Percentiles rank a stretch among this genome's conserved stretches.
phyloP scores from a whole-genome alignment of 2,888 invertebrate species.

The Acrobeloides nanus region DNA sequence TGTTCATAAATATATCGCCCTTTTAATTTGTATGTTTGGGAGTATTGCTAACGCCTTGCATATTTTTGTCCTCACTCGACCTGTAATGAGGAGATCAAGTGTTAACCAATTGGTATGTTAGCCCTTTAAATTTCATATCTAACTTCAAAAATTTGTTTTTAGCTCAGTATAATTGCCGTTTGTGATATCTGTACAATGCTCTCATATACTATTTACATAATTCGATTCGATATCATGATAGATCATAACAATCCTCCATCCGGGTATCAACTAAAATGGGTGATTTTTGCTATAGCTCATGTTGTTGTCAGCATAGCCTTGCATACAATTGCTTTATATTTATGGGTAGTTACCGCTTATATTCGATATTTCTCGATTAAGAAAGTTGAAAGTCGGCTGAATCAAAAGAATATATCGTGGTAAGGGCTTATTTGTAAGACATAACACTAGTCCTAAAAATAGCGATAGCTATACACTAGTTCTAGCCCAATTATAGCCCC shows the following conservation, averaged over 20 bases:
- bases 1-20: slow-evolving; percentile 27
- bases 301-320: slow-evolving; percentile 45
- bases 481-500: no score
- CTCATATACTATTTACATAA: slow-evolving; percentile 36
- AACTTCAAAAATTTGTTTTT: not conserved
- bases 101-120: slow-evolving; percentile 36
- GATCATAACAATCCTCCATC: slow-evolving; percentile 24
- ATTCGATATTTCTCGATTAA: no score
- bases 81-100: slow-evolving; percentile 33
- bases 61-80: slow-evolving; percentile 30
- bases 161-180: slow-evolving; percentile 36
- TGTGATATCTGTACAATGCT: slow-evolving; percentile 50
- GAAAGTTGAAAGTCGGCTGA: no score
- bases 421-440: no score
- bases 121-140: not conserved
- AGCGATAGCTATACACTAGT: no score
- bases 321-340: slow-evolving; percentile 47
- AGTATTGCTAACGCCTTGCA: slow-evolving; percentile 30
- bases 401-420: no score
- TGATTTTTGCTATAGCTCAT: slow-evolving; percentile 15
- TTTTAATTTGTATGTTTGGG: slow-evolving; percentile 30
- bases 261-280: slow-evolving; percentile 29
- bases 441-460: no score
- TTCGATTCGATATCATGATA: slow-evolving; percentile 36
- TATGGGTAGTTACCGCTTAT: slow-evolving; percentile 47